Conservation (phyloP, 2,888 invertebrate genomes). For the Gryllus longicercus region DNA sequence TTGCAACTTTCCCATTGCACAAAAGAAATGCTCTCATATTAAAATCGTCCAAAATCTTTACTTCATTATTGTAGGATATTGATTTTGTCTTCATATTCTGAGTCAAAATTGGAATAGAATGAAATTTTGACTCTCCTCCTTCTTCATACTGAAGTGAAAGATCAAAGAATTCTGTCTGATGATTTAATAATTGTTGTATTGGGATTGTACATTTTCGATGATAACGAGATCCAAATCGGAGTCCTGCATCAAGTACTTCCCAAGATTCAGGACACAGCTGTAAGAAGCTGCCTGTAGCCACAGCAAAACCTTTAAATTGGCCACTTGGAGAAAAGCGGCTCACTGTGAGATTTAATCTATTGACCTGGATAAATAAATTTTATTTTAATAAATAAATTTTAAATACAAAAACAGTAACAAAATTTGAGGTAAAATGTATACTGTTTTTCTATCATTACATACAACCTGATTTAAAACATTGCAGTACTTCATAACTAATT, state of each 20-base stretch:
- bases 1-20: too few relatives aligned
- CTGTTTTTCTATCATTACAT: too few relatives aligned
- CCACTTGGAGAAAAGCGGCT: conserved; percentile 48
- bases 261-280: conserved; percentile 43
- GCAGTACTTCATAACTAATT: too few relatives aligned
- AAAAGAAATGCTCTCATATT: too few relatives aligned
- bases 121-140: conserved; percentile 48
- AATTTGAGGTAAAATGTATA: too few relatives aligned
- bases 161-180: conserved; percentile 51
- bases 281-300: conserved; percentile 41
- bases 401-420: not conserved
- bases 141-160: conserved; percentile 53
- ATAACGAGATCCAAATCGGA: conserved; percentile 49
- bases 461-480: too few relatives aligned
- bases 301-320: conserved; percentile 45
- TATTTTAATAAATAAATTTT: not conserved
- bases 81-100: conserved; percentile 48
- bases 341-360: conserved; percentile 48
- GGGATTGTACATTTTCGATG: conserved; percentile 45
- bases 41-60: too few relatives aligned
- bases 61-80: too few relatives aligned
- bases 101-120: conserved; percentile 57
- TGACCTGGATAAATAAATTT: conserved; percentile 43
- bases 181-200: conserved; percentile 46
- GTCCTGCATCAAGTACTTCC: conserved; percentile 40